Base-by-base conservation (phyloP, 2,888 invertebrate species). In the Harpagoxenus sublaevis region DNA sequence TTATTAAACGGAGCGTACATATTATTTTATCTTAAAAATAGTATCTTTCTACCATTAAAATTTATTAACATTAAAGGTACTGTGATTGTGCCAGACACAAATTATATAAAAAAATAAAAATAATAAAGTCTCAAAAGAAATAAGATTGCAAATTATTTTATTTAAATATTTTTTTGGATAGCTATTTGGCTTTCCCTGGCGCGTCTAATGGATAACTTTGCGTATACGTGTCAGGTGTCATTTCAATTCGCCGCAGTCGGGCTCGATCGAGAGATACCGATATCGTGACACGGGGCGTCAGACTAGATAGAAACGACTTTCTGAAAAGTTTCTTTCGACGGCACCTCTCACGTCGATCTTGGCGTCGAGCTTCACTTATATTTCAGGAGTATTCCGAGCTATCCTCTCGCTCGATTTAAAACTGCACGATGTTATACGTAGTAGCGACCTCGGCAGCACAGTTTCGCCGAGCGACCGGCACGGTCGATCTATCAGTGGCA, bases 401-500 rank as follows among this genome's bases (percentile, higher is more conserved):
- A 48, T 71, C 79, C 75, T 60, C 81, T 65, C 78, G 75, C 86
- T 63, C 57, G 65, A 63, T 84, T 84, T 84, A 68, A 82, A 84
- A 89, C 74, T 85, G 82, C 73, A 84, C 62, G 83, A 81, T 57
- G 71, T 74, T 65, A 68, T 73, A 84, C 71, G 78, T 85, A 57
- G 78, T 85, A 57, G 15, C 79, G 39, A 65, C 70, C 77, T 78
- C 66, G 78, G 55, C 78, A 66, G 66, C 85, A 78, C 78, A 79
- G 81, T 83, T 84, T 87, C 83, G 75, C 55, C 55, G 65, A 70
- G 73, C 66, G 78, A 63, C 70, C 51, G 84, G 84, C 57, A 62
- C 60, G 84, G 89, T 88, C 91, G 85, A 92, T 92, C 91, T 89
- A 92, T 92, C 92, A 88, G 90, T 71, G 85, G 85, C 87, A 92